These are phyloP conservation scores for Zosterops borbonicus DNA, from an alignment of 2,113 vertebrate genomes.

Conservation along the genomic window DNA sequence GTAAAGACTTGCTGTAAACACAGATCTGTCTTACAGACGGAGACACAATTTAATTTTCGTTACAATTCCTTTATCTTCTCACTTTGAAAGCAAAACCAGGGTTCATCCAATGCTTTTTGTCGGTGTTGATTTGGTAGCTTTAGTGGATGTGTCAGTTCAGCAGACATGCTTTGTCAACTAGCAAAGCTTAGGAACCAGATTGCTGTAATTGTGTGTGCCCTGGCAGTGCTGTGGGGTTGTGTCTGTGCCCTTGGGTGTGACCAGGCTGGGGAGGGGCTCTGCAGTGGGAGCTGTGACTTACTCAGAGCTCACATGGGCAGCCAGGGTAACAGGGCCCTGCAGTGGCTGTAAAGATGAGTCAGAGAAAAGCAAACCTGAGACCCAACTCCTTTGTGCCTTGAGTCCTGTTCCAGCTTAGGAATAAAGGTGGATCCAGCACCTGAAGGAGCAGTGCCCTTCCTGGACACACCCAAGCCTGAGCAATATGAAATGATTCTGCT, in stretches of 20 bases:
- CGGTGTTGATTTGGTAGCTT: not conserved
- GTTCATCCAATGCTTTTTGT: not conserved
- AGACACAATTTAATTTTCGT: not conserved
- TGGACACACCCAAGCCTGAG: not conserved
- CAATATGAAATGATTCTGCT: not conserved
- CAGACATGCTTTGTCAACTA: accelerated
- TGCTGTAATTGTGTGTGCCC: not conserved
- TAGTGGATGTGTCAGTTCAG: not conserved
- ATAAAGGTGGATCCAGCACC: not conserved
- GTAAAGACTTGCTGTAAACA: not conserved
- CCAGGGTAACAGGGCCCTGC: not conserved
- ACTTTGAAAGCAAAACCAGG: not conserved
- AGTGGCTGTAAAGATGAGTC: not conserved
- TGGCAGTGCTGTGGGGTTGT: not conserved
- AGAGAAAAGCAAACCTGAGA: not conserved
- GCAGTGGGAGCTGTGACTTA: not conserved
- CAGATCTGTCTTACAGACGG: not conserved
- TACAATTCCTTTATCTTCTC: not conserved
- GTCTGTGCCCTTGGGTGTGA: not conserved
- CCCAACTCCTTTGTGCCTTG: not conserved
- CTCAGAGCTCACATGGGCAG: accelerated
- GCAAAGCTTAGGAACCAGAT: not conserved
- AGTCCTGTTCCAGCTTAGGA: not conserved
- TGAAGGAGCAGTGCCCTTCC: not conserved
- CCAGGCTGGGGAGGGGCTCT: not conserved